These are phyloP conservation scores for Cephus sareptanus DNA, from an alignment of 2,888 invertebrate genomes.

Conservation along the genomic window DNA sequence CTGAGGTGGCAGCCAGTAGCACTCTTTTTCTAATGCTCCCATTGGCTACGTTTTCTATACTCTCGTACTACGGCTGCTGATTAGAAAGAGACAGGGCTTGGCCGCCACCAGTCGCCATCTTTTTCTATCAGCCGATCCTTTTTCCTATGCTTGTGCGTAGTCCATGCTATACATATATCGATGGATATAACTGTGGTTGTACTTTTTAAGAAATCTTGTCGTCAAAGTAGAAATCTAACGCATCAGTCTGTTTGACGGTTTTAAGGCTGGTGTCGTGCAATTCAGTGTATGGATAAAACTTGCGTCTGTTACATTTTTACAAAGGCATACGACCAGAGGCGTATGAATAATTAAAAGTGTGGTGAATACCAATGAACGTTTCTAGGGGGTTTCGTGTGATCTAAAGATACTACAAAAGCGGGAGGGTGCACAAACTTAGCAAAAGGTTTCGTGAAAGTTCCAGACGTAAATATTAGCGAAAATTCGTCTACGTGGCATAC, in stretches of 20 bases:
- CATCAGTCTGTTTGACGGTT: background rate
- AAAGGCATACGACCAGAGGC: background rate
- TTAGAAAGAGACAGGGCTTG: too few relatives aligned
- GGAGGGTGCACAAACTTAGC: background rate
- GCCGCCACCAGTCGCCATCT: too few relatives aligned
- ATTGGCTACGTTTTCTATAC: too few relatives aligned
- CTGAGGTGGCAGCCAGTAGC: too few relatives aligned
- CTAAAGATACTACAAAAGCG: background rate
- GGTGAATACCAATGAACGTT: background rate
- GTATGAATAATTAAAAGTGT: background rate
- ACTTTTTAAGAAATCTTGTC: too few relatives aligned
- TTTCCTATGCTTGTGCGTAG: too few relatives aligned
- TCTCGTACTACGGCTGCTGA: too few relatives aligned
- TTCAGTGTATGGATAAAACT: background rate
- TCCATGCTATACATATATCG: too few relatives aligned
- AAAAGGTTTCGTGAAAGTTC: background rate
- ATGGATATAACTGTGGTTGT: too few relatives aligned
- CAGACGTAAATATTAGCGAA: background rate
- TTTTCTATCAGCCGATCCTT: too few relatives aligned
- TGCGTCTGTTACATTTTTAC: background rate
- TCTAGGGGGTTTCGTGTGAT: background rate
- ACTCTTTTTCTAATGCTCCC: too few relatives aligned
- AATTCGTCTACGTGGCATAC: background rate
- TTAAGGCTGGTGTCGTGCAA: background rate
- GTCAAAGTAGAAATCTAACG: background rate